Conservation (phyloP, 2,797 vertebrate genomes). For the Enteromius paludinosus region DNA sequence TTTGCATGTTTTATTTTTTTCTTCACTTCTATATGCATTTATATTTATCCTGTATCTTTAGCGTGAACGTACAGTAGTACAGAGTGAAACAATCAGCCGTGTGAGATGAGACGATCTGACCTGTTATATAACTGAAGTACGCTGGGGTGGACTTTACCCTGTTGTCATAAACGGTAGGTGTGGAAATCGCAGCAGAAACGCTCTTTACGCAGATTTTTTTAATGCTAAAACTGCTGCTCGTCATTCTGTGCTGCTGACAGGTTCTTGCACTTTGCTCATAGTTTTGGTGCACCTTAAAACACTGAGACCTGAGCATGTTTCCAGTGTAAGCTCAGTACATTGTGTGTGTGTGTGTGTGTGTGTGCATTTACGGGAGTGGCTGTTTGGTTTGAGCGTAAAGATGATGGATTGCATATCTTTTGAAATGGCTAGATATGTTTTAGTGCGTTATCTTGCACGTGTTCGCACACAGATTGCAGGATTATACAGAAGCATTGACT, state of each 20-base stretch:
- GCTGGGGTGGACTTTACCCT: constrained; percentile 75
- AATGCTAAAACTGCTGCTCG: constrained; percentile 70
- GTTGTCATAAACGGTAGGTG: constrained; percentile 87
- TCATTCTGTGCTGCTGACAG: constrained; percentile 47
- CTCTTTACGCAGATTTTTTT: constrained; percentile 79
- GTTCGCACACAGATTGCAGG: constrained; percentile 26
- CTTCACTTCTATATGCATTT: too few species aligned
- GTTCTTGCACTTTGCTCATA: neutral
- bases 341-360: neutral
- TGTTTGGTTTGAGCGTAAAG: constrained; percentile 7
- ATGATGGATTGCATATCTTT: constrained; percentile 42
- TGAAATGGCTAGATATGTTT: constrained; percentile 10
- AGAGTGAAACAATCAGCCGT: neutral
- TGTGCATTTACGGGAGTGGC: constrained; percentile 31
- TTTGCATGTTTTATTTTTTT: too few species aligned
- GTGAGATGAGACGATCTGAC: neutral
- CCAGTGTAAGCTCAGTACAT: neutral
- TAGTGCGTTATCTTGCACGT: constrained; percentile 35
- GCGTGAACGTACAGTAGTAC: neutral
- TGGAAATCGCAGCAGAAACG: constrained; percentile 75
- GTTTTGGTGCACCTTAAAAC: constrained; percentile 10
- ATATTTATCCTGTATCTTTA: too few species aligned
- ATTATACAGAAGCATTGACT: constrained; percentile 24
- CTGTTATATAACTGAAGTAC: constrained; percentile 49
- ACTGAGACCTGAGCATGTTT: neutral